Evolutionary conservation across 2,113 vertebrate genomes (phyloP).

Genomic region (Macrotis lagotis): DNA sequence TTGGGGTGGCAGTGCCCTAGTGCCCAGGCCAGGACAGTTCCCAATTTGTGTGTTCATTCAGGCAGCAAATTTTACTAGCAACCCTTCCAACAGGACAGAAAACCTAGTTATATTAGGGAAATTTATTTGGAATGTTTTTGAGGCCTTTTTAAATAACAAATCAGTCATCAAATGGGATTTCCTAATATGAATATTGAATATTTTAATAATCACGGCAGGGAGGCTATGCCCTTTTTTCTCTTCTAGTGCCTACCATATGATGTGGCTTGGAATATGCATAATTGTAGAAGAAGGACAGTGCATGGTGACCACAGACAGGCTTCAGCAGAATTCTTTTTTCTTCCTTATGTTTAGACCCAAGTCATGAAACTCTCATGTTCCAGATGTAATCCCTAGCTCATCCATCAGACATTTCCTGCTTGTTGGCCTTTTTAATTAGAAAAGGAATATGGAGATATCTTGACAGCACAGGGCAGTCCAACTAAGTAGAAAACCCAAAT

Average conservation of each 20-base stretch:
- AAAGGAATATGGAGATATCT: constrained; percentile 32
- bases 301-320: neutral
- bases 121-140: constrained; percentile 83
- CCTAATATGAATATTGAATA: constrained; percentile 77
- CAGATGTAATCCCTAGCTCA: constrained; percentile 15
- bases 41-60: constrained; percentile 87
- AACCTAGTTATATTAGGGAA: constrained; percentile 82
- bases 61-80: constrained; percentile 89
- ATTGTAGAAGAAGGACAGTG: constrained; percentile 44
- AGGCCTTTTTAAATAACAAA: constrained; percentile 81
- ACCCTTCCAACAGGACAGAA: constrained; percentile 82
- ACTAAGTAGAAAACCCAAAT: neutral
- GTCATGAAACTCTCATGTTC: rapidly evolving
- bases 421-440: constrained; percentile 55
- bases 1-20: constrained; percentile 82
- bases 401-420: constrained; percentile 48
- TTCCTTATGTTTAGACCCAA: neutral
- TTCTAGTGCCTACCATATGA: constrained; percentile 65
- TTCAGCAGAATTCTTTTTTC: neutral
- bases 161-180: constrained; percentile 80
- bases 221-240: constrained; percentile 63
- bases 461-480: constrained; percentile 16
- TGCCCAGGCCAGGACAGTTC: constrained; percentile 78
- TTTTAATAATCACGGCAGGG: constrained; percentile 76
- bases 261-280: constrained; percentile 31